Evolutionary conservation across 1,140 invertebrate genomes (phyloP).

Genomic region (Drosophila murphyi): DNA sequence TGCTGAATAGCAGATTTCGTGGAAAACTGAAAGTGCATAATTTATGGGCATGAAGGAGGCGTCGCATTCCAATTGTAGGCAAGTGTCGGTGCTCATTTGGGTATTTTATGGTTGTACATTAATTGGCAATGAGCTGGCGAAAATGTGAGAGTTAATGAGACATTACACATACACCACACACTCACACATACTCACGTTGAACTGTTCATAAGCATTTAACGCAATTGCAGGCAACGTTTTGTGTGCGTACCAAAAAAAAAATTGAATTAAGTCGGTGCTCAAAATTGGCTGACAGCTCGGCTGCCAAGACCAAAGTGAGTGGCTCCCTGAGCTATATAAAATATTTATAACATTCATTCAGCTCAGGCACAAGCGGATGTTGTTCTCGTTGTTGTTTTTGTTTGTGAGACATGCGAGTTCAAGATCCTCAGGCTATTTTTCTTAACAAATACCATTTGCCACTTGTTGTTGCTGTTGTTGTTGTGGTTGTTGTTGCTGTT

Average conservation of each 20-base stretch:
- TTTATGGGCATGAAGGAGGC: conserved; percentile 34
- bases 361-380: conserved; percentile 12
- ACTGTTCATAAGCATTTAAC: conserved; percentile 47
- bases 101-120: conserved; percentile 43
- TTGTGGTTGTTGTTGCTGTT: not conserved
- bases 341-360: conserved; percentile 37
- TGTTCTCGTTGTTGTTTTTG: conserved; percentile 17
- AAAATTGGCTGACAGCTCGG: not conserved
- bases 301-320: not conserved
- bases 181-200: conserved; percentile 11
- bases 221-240: conserved; percentile 36
- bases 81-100: conserved; percentile 15
- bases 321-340: conserved; percentile 18
- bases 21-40: conserved; percentile 37
- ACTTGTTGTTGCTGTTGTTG: conserved; percentile 18
- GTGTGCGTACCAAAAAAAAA: conserved; percentile 38
- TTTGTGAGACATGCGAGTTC: not conserved
- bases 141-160: conserved; percentile 47
- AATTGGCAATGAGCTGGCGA: conserved; percentile 48
- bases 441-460: conserved; percentile 24
- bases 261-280: conserved; percentile 41
- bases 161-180: conserved; percentile 41
- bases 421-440: conserved; percentile 33
- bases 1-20: conserved; percentile 44
- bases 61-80: not conserved